Evolutionary conservation across 2,888 invertebrate genomes (phyloP).

Genomic region (Nymphalis polychloros): DNA sequence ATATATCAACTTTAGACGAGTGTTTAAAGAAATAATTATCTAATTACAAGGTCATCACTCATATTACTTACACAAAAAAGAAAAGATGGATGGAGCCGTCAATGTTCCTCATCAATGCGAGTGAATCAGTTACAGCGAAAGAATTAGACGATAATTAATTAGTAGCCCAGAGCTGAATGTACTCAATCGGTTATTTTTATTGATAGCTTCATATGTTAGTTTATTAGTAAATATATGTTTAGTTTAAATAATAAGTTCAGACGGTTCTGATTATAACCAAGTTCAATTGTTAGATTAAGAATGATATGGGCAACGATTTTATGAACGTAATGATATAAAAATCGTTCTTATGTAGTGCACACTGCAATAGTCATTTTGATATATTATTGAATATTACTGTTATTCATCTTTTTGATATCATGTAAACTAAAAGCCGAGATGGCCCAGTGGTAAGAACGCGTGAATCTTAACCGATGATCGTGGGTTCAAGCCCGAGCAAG

Average conservation of each 20-base stretch:
- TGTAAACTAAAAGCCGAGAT: no score
- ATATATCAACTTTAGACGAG: background rate
- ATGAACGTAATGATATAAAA: no score
- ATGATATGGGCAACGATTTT: no score
- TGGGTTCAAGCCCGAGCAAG: no score
- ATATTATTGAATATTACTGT: no score
- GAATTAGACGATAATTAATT: slow-evolving; percentile 8
- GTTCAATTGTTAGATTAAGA: no score
- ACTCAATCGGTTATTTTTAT: slow-evolving; percentile 1
- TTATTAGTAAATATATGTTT: background rate
- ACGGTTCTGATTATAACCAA: no score
- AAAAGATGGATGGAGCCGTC: slow-evolving; percentile 27
- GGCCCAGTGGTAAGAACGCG: no score
- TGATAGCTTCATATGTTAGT: background rate
- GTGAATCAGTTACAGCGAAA: background rate
- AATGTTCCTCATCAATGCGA: slow-evolving; percentile 20
- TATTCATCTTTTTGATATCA: no score
- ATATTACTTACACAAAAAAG: slow-evolving; percentile 6
- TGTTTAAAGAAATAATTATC: slow-evolving; percentile 14
- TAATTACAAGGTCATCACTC: slow-evolving; percentile 21
- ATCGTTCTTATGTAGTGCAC: no score
- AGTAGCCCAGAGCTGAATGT: slow-evolving; percentile 3
- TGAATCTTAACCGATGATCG: no score
- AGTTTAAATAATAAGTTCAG: background rate
- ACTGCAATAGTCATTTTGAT: no score